Percentiles rank a stretch among this genome's conserved stretches.
phyloP scores from a whole-genome alignment of 1,140 invertebrate species.

The Thalassaphorura encarpata region DNA sequence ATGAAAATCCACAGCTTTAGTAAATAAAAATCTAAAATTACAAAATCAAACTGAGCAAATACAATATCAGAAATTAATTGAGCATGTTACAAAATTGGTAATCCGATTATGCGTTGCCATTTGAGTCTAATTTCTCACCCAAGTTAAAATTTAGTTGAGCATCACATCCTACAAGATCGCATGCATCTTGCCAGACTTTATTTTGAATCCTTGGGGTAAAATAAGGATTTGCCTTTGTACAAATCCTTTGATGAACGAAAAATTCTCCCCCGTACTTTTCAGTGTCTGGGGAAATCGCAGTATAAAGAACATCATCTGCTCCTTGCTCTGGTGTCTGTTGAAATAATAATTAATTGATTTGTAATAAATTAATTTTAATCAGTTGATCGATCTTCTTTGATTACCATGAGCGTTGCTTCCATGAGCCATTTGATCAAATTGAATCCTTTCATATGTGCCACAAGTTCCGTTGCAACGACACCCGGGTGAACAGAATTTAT shows the following conservation, averaged over 20 bases:
- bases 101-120: no score
- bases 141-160: no score
- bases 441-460: no score
- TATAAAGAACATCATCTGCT: constrained; percentile 59
- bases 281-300: constrained; percentile 56
- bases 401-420: no score
- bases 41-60: no score
- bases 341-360: not conserved
- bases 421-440: no score
- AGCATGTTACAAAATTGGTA: no score
- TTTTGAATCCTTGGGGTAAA: not conserved
- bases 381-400: not conserved
- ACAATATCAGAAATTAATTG: no score
- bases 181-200: not conserved
- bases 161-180: not conserved
- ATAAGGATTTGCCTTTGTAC: not conserved
- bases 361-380: not conserved
- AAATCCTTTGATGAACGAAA: not conserved
- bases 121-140: no score
- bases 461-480: constrained; percentile 74
- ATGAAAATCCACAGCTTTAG: no score
- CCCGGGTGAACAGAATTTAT: constrained; percentile 75
- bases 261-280: constrained; percentile 43
- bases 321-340: constrained; percentile 60
- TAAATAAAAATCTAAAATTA: no score